phyloP scores from a whole-genome alignment of 1,140 invertebrate genomes.

The Drosophila aff. region DNA sequence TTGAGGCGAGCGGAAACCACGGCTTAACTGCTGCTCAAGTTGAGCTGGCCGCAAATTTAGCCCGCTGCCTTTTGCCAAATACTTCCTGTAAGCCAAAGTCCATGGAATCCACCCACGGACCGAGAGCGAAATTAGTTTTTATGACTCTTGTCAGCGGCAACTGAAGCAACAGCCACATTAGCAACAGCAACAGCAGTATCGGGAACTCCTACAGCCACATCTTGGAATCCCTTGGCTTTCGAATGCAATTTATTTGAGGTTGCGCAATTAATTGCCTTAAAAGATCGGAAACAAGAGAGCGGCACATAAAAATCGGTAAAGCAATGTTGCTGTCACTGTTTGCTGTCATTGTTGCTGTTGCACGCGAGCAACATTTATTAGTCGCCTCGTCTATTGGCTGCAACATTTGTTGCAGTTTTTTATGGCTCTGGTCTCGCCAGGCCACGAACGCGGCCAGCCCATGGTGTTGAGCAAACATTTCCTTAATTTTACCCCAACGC shows the following conservation, averaged over 20 bases:
- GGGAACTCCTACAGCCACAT: constrained; percentile 9
- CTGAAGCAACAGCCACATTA: constrained; percentile 7
- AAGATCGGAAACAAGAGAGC: constrained; percentile 38
- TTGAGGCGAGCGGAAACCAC: constrained; percentile 18
- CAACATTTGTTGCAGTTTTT: constrained; percentile 80
- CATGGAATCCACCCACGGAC: constrained; percentile 39
- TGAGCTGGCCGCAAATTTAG: constrained; percentile 36
- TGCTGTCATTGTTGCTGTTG: constrained; percentile 38
- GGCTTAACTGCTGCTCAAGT: constrained; percentile 27
- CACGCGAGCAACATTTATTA: constrained; percentile 71
- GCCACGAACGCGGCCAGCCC: constrained; percentile 9
- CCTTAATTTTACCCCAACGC: constrained; percentile 62
- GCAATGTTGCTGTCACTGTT: constrained; percentile 60
- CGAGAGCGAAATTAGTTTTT: constrained; percentile 73
- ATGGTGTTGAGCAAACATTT: constrained; percentile 63
- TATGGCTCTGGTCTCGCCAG: constrained; percentile 50
- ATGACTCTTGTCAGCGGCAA: constrained; percentile 65
- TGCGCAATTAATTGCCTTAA: constrained; percentile 78
- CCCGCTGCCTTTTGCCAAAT: constrained; percentile 15
- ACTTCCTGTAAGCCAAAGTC: constrained; percentile 40
- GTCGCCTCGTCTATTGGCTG: constrained; percentile 55
- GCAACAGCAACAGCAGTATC: constrained; percentile 26
- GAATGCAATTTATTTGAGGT: constrained; percentile 80
- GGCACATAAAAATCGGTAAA: constrained; percentile 44
- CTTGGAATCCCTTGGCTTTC: constrained; percentile 47